These are phyloP conservation scores for Laodelphax striatellus DNA, from an alignment of 1,140 invertebrate species.

Conservation along the genomic window DNA sequence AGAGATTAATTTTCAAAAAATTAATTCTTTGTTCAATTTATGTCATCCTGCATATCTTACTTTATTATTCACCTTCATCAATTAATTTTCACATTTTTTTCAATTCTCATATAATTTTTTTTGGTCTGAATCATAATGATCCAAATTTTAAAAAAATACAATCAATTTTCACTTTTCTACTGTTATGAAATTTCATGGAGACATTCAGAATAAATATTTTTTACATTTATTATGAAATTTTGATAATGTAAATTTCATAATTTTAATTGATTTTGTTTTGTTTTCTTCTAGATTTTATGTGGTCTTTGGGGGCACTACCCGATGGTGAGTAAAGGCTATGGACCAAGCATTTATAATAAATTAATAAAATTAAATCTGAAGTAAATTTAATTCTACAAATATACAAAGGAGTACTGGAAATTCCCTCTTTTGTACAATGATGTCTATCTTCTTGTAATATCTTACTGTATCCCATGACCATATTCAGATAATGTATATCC, in stretches of 20 bases:
- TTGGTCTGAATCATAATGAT: conserved; percentile 10
- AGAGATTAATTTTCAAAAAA: no score
- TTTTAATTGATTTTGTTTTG: conserved; percentile 40
- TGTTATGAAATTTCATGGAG: conserved; percentile 49
- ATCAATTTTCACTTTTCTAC: background rate
- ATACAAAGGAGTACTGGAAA: no score
- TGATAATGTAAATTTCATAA: background rate
- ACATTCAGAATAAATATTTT: conserved; percentile 21
- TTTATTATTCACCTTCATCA: background rate
- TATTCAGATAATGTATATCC: no score
- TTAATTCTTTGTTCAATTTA: no score
- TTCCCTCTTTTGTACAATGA: no score
- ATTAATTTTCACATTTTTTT: background rate
- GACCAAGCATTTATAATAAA: no score
- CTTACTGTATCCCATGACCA: no score
- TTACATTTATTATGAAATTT: background rate
- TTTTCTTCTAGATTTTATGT: conserved; percentile 92
- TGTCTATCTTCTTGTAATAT: no score
- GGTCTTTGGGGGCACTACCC: conserved; percentile 92
- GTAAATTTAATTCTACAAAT: no score
- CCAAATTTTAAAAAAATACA: background rate
- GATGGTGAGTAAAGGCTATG: conserved; percentile 63
- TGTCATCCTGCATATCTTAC: no score
- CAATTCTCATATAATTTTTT: background rate
- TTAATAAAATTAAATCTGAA: no score